Evolutionary conservation across 2,797 vertebrate genomes (phyloP).

Genomic region (Staurois parvus): DNA sequence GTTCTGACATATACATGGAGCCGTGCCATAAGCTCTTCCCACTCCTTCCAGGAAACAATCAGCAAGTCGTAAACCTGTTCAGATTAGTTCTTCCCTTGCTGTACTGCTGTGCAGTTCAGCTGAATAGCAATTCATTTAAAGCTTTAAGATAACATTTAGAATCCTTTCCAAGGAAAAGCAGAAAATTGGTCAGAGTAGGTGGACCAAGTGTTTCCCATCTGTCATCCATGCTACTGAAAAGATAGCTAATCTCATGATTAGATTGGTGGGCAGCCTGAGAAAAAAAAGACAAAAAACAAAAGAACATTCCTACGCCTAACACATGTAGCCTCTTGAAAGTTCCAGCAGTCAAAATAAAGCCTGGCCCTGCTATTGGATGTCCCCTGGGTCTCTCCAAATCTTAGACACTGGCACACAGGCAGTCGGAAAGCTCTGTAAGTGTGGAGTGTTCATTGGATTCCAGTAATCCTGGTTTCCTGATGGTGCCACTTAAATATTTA

Average conservation of each 20-base stretch:
- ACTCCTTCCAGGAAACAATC: slow-evolving; percentile 30
- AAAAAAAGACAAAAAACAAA: slow-evolving; percentile 12
- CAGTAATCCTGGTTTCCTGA: slow-evolving; percentile 2
- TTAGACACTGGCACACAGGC: neutral
- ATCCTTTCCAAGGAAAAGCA: slow-evolving; percentile 39
- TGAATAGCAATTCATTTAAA: slow-evolving; percentile 39
- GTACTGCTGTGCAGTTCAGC: slow-evolving; percentile 5
- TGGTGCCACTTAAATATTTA: slow-evolving; percentile 13
- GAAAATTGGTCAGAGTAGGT: slow-evolving; percentile 43
- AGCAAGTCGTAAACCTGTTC: slow-evolving; percentile 26
- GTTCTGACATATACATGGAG: slow-evolving; percentile 12
- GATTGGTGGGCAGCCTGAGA: slow-evolving; percentile 24
- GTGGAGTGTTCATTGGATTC: neutral
- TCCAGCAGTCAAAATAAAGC: slow-evolving; percentile 36
- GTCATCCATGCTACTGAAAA: slow-evolving; percentile 25
- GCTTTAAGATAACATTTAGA: slow-evolving; percentile 50
- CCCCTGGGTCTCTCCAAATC: neutral
- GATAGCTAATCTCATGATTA: slow-evolving; percentile 50
- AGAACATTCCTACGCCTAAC: slow-evolving; percentile 22
- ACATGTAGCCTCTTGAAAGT: neutral
- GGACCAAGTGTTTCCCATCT: slow-evolving; percentile 56
- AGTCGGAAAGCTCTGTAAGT: neutral
- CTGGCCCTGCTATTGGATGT: neutral
- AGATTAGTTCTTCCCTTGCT: slow-evolving; percentile 3
- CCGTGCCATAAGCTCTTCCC: slow-evolving; percentile 18